phyloP scores from a whole-genome alignment of 2,797 vertebrate species.

The Phyllotis vaccarum region DNA sequence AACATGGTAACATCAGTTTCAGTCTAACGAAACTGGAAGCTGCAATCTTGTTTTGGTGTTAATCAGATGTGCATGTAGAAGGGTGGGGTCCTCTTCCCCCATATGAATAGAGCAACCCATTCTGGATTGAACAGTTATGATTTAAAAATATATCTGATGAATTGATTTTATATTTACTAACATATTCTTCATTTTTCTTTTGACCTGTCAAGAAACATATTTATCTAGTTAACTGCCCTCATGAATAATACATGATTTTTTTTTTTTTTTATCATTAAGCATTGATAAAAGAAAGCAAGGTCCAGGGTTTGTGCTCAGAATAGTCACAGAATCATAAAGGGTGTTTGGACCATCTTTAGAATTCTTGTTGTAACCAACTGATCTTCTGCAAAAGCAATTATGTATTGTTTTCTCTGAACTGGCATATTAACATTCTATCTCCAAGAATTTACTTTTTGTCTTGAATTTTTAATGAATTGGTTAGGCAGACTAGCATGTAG shows the following conservation, averaged over 20 bases:
- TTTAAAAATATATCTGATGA: slow-evolving; percentile 64
- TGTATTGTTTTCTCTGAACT: not conserved
- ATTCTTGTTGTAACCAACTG: not conserved
- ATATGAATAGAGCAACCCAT: not conserved
- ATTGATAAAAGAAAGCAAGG: not conserved
- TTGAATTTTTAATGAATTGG: slow-evolving; percentile 45
- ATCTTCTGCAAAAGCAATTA: not conserved
- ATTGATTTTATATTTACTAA: slow-evolving; percentile 73
- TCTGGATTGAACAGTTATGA: slow-evolving; percentile 3
- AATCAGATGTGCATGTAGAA: not conserved
- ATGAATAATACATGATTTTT: slow-evolving; percentile 32
- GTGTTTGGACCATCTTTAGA: not conserved
- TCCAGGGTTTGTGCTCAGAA: slow-evolving; percentile 32
- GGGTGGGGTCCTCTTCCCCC: not conserved
- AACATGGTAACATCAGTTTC: not conserved
- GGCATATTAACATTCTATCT: not conserved
- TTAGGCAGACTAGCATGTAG: not conserved
- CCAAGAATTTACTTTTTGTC: not conserved
- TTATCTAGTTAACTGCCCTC: slow-evolving; percentile 47
- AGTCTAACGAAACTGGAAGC: not conserved
- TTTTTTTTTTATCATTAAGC: not conserved
- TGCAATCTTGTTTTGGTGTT: not conserved
- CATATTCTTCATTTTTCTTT: slow-evolving; percentile 62
- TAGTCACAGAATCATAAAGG: slow-evolving; percentile 18
- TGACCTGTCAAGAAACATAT: slow-evolving; percentile 52